Conservation (phyloP, 1,140 invertebrate species). For the Dufourea novaeangliae region DNA sequence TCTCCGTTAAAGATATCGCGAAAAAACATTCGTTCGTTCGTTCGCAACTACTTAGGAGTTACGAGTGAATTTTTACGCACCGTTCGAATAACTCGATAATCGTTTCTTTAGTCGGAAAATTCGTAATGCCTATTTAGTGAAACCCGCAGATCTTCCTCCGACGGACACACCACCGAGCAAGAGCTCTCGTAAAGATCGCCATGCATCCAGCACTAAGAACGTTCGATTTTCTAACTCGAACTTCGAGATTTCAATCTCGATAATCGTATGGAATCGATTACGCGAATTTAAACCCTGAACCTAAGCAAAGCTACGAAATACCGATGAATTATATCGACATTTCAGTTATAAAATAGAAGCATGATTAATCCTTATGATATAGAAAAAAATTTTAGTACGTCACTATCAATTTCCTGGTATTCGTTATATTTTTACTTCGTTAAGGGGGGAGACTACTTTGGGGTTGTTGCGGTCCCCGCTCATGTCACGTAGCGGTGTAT, state of each 20-base stretch:
- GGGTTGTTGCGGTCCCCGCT: too few relatives aligned
- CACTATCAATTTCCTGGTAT: not conserved
- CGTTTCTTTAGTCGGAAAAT: conserved; percentile 11
- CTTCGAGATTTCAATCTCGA: conserved; percentile 32
- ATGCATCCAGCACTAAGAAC: not conserved
- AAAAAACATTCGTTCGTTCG: conserved; percentile 74
- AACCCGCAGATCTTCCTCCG: conserved; percentile 13
- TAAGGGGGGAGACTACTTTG: too few relatives aligned
- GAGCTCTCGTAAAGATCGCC: conserved; percentile 28
- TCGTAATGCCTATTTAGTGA: not conserved
- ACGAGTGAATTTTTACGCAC: conserved; percentile 40
- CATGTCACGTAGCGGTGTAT: too few relatives aligned
- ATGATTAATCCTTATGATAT: not conserved
- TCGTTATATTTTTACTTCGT: not conserved
- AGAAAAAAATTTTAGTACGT: not conserved
- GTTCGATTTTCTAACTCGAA: conserved; percentile 42
- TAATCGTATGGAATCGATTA: conserved; percentile 14
- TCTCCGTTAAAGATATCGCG: conserved; percentile 52
- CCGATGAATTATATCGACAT: not conserved
- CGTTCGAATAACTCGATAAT: conserved; percentile 8
- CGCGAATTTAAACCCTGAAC: not conserved
- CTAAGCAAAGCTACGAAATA: not conserved
- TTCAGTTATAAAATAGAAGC: not conserved
- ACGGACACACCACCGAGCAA: conserved; percentile 31
- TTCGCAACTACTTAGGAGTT: conserved; percentile 32